Conservation (phyloP, 2,113 vertebrate species). For the Anhinga rufa region DNA sequence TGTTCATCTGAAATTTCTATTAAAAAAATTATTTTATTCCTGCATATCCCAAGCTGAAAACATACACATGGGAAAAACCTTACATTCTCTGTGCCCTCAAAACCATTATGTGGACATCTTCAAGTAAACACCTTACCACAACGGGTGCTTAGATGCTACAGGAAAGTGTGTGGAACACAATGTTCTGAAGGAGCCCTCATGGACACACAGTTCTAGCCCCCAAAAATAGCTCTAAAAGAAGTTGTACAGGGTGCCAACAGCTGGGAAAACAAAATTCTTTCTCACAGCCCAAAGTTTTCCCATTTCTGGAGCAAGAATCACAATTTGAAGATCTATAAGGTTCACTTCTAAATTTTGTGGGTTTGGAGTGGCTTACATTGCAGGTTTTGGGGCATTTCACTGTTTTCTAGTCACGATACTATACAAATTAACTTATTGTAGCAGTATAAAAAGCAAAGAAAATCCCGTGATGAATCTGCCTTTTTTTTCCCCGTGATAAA, state of each 20-base stretch:
- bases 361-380: background rate
- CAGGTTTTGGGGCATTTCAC: background rate
- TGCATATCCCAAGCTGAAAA: background rate
- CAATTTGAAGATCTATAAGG: background rate
- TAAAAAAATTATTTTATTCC: background rate
- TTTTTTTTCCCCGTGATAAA: constrained; percentile 13
- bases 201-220: background rate
- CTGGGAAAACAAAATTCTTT: background rate
- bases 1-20: background rate
- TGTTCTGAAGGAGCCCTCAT: background rate
- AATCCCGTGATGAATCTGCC: constrained; percentile 22
- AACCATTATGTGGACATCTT: background rate
- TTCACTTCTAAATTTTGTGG: background rate
- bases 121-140: background rate
- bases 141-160: background rate
- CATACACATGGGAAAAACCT: background rate
- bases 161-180: background rate
- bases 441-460: background rate
- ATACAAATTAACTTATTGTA: background rate
- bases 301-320: background rate
- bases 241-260: background rate
- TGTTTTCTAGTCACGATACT: background rate
- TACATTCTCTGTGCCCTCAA: background rate
- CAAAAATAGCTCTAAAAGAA: background rate
- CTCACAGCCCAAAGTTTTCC: background rate